Evolutionary conservation across 2,888 invertebrate species (phyloP).

Genomic region (Hypsopygia costalis): DNA sequence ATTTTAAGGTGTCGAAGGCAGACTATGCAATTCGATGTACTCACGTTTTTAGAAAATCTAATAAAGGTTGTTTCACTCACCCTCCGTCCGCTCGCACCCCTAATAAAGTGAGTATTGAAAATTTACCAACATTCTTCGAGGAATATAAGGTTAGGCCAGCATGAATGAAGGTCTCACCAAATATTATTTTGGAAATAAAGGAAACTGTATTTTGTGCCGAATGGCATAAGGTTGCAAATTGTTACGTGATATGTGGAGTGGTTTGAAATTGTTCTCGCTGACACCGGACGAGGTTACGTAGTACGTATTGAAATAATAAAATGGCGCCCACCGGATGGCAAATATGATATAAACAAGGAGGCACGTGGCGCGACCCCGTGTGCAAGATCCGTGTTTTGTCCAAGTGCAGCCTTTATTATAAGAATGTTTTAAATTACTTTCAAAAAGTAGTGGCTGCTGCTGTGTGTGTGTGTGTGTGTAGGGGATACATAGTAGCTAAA

Average conservation of each 20-base stretch:
- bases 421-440: no score
- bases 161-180: conserved; percentile 54
- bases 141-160: conserved; percentile 72
- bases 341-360: conserved; percentile 58
- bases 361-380: conserved; percentile 20
- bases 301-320: conserved; percentile 57
- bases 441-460: no score
- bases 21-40: conserved; percentile 51
- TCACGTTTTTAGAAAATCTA: conserved; percentile 75
- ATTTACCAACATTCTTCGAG: conserved; percentile 79
- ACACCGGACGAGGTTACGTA: conserved; percentile 40
- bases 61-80: conserved; percentile 71
- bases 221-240: conserved; percentile 18
- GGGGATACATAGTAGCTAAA: no score
- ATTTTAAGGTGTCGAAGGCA: conserved; percentile 57
- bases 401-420: no score
- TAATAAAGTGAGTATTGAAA: conserved; percentile 81
- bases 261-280: conserved; percentile 42
- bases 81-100: conserved; percentile 64
- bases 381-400: no score
- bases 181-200: conserved; percentile 21
- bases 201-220: conserved; percentile 26
- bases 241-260: conserved; percentile 16
- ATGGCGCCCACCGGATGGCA: conserved; percentile 49
- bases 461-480: no score